phyloP scores from a whole-genome alignment of 2,113 vertebrate species.

The Colistium nudipinnis region DNA sequence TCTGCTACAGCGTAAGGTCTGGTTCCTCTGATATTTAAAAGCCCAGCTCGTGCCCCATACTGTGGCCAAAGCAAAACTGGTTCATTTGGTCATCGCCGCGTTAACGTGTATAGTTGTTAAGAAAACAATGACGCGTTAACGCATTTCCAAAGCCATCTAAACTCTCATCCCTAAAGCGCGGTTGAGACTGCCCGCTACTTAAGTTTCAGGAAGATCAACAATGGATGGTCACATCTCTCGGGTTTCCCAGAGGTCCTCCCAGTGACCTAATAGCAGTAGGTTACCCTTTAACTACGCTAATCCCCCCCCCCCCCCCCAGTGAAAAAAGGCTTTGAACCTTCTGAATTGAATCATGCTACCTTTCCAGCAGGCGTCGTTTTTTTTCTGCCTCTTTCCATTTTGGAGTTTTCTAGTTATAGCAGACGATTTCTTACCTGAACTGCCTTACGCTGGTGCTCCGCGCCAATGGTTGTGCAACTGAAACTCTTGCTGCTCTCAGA shows the following conservation, averaged over 20 bases:
- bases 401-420: constrained; percentile 60
- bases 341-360: constrained; percentile 18
- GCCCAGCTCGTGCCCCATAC: neutral
- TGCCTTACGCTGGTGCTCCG: constrained; percentile 27
- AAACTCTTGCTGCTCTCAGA: constrained; percentile 23
- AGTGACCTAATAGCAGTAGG: neutral
- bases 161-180: too few relatives aligned
- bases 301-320: too few relatives aligned
- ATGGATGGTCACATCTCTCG: neutral
- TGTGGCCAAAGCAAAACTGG: neutral
- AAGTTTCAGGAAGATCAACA: constrained; percentile 5
- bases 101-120: neutral
- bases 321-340: constrained; percentile 9
- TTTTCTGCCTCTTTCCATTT: constrained; percentile 30
- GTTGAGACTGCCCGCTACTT: constrained; percentile 11
- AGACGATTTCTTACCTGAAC: constrained; percentile 34
- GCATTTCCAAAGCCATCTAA: neutral
- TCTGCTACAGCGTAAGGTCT: neutral
- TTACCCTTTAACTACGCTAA: neutral
- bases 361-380: neutral
- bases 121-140: neutral
- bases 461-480: constrained; percentile 13
- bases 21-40: neutral
- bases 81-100: neutral
- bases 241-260: neutral